Base-by-base conservation (phyloP, 1,140 invertebrate genomes). In the Zaprionus africanus region DNA sequence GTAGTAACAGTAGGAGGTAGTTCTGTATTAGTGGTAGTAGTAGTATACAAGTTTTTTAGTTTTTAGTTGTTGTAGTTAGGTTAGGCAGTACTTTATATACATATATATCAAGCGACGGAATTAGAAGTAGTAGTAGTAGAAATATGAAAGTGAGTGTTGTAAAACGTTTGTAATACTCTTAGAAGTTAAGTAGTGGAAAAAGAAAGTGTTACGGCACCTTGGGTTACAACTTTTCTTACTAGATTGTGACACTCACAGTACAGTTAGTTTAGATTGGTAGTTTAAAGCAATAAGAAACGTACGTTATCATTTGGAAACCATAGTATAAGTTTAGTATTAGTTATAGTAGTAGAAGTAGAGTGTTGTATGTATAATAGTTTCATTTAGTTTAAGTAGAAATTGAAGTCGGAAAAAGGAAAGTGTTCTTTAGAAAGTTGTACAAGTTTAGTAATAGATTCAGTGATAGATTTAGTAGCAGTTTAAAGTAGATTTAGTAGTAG, bases 1-100 rank as follows among this genome's bases (percentile, higher is more conserved):
- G 63, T 61, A 61, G 41, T 58, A 64, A 53, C 46, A 51, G 38
- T 66, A 73, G 46, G 53, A 49, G 43, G 70, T 74, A 79, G 58
- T 82, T 65, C 46, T 22, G 46, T 51, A n/a, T n/a, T 3, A 2
- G 41, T 43, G 17, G 6, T 17, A 46, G 46, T 24, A 51, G 1
- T 22, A 22, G 19, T 51, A 5, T 51, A 22, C 13, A 22, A 51
- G 11, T 51, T 4, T n/a, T 5, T 51, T 51, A 12, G 0, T 0
- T 51, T 31, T 31, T 11, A 31, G 31, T 31, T 31, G 5, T 31
- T 31, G 9, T 34, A 34, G 2, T n/a, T n/a, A 41, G 13, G n/a
- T 15, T n/a, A 1, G n/a, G 38, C 38, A 24, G 46, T 13, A 51
- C 1, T 51, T 51, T 22, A 19, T n/a, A n/a, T n/a, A n/a, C n/a